Percentiles rank a stretch among this genome's conserved stretches.
Conservation (phyloP, 1,140 invertebrate species). For the Odontomachus brunneus region DNA sequence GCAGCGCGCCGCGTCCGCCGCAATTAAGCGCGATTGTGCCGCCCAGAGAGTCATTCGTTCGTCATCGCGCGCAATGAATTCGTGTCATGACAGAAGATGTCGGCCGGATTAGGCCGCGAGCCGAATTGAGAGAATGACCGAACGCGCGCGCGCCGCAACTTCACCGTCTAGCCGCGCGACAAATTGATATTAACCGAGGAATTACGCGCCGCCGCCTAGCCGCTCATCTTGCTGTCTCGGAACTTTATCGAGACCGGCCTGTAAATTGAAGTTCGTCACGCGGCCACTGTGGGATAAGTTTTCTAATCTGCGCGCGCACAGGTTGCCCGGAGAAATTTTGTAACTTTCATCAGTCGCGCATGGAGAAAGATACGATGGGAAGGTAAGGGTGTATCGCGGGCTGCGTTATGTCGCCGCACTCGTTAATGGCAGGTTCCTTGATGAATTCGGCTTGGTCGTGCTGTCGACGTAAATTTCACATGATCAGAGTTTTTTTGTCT, state of each 20-base stretch:
- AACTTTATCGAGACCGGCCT: conserved; percentile 45
- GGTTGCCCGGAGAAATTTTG: not conserved
- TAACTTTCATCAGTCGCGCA: not conserved
- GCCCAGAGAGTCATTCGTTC: conserved; percentile 66
- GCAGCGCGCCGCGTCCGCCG: conserved; percentile 58
- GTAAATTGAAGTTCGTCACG: conserved; percentile 51
- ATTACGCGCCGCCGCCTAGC: conserved; percentile 57
- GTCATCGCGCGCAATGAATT: conserved; percentile 78
- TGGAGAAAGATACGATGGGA: not conserved
- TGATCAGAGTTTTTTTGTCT: not conserved
- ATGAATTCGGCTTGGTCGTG: not conserved
- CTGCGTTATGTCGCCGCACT: not conserved
- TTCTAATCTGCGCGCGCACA: conserved; percentile 19
- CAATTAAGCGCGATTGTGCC: conserved; percentile 74
- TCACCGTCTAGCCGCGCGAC: conserved; percentile 71
- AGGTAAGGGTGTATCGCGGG: too few relatives aligned
- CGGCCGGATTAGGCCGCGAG: conserved; percentile 73
- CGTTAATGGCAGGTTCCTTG: not conserved
- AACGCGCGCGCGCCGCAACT: conserved; percentile 73
- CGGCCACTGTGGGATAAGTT: conserved; percentile 6
- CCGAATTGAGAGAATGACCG: conserved; percentile 80
- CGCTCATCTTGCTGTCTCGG: conserved; percentile 47
- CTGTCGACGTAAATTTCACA: not conserved
- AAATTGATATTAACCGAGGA: conserved; percentile 77
- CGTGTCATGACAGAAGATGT: conserved; percentile 78